Base-by-base conservation (phyloP, 2,888 invertebrate species). In the Megaustenia siamemsis region DNA sequence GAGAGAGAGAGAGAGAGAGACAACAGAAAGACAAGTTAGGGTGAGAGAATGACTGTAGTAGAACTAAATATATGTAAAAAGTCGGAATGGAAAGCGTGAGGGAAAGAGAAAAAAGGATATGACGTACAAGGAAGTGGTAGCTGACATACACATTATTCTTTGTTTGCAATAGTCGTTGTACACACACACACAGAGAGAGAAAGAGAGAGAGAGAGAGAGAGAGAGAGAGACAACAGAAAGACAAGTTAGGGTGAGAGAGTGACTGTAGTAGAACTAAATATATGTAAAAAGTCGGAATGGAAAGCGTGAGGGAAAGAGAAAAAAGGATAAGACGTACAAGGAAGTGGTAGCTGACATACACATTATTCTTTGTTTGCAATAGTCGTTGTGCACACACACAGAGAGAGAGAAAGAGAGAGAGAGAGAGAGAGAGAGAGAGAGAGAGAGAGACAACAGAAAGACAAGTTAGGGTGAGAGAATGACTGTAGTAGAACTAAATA, bases 1-100 rank as follows among this genome's bases (percentile, higher is more conserved):
- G 77, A 77, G 77, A 60, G 60, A 77, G 60, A 77, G 77, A 28
- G 77, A 77, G 77, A 77, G 77, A 77, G 77, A 60, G 60, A 77
- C 56, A 77, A 35, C 53, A 21, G 21, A 60, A 56, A 60, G 21
- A 60, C 28, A 66, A n/a, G 79, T 24, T 63, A n/a, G 79, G 24
- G 79, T 24, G 79, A 66, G 79, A 79, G 79, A 79, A 66, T 66
- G 79, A n/a, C n/a, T n/a, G n/a, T n/a, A n/a, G n/a, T n/a, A n/a
- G n/a, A n/a, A n/a, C n/a, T n/a, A 79, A 40, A 79, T 63, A 66
- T 12, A 63, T 45, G 43, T 38, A 79, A 32, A 28, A 60, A 40
- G n/a, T 66, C 66, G 49, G 63, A 68, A 60, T 49, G 24, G 40
- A 38, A n/a, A n/a, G n/a, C n/a, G n/a, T n/a, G n/a, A n/a, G n/a